Percentiles rank a stretch among this genome's conserved stretches.
These are phyloP conservation scores for Myripristis jacobus DNA, from an alignment of 2,797 vertebrate species.

Conservation along the genomic window DNA sequence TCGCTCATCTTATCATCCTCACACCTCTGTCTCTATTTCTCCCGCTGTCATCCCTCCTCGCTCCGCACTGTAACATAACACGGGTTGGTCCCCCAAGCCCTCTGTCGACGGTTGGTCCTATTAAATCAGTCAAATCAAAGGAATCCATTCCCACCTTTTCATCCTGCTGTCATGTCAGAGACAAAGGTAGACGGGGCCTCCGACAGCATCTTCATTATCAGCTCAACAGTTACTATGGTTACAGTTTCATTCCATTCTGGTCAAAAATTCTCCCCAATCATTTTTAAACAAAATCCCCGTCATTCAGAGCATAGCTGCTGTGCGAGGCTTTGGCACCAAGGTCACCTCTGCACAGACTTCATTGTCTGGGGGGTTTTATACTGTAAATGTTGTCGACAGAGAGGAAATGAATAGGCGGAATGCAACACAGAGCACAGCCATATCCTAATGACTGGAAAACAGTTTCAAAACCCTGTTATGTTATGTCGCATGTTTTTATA, in stretches of 20 bases:
- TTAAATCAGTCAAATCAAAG: slow-evolving; percentile 58
- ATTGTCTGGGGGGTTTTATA: slow-evolving; percentile 2
- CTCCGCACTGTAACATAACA: slow-evolving; percentile 22
- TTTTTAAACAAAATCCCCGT: slow-evolving; percentile 34
- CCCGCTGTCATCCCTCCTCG: slow-evolving; percentile 1
- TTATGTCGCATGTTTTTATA: slow-evolving; percentile 1
- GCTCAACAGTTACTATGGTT: slow-evolving; percentile 56
- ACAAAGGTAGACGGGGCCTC: slow-evolving; percentile 40
- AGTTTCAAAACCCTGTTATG: slow-evolving; percentile 7
- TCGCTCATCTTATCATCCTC: background rate
- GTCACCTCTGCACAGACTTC: slow-evolving; percentile 23
- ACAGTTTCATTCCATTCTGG: slow-evolving; percentile 55
- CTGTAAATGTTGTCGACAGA: slow-evolving; percentile 9
- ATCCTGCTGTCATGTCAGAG: slow-evolving; percentile 40
- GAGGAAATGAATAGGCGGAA: slow-evolving; percentile 38
- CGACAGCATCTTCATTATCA: slow-evolving; percentile 54
- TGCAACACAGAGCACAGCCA: slow-evolving; percentile 3
- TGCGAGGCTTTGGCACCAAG: slow-evolving; percentile 39
- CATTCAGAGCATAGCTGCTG: slow-evolving; percentile 43
- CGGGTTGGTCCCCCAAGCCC: slow-evolving; percentile 8
- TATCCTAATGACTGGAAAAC: slow-evolving; percentile 23
- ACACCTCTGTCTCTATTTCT: background rate
- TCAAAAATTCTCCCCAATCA: slow-evolving; percentile 42
- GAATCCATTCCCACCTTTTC: slow-evolving; percentile 56
- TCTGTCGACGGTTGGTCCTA: slow-evolving; percentile 26